Evolutionary conservation across 2,797 vertebrate genomes (phyloP).

Genomic region (Xyrichtys novacula): DNA sequence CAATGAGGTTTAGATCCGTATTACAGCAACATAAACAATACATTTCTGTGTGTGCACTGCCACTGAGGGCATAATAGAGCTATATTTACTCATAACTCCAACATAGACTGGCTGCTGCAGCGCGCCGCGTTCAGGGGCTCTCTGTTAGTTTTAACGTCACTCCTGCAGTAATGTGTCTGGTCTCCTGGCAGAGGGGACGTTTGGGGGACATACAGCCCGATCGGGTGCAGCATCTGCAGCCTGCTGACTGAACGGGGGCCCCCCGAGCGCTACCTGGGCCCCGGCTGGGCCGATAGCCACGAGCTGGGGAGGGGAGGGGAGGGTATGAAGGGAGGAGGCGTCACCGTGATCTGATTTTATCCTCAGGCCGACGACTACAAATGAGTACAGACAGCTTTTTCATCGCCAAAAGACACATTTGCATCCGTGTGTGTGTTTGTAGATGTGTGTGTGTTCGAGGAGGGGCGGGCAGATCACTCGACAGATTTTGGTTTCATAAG

Average conservation of each 20-base stretch:
- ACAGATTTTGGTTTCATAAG: constrained; percentile 54
- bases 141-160: constrained; percentile 64
- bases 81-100: constrained; percentile 44
- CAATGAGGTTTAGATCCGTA: constrained; percentile 64
- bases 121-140: constrained; percentile 41
- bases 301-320: constrained; percentile 34
- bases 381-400: constrained; percentile 82
- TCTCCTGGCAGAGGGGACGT: constrained; percentile 56
- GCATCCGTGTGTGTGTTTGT: constrained; percentile 69
- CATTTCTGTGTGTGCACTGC: constrained; percentile 31
- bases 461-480: constrained; percentile 2
- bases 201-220: constrained; percentile 59
- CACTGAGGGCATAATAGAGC: constrained; percentile 46
- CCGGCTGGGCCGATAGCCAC: constrained; percentile 64
- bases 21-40: constrained; percentile 60
- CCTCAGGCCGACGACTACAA: constrained; percentile 73
- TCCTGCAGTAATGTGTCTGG: constrained; percentile 53
- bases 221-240: constrained; percentile 72
- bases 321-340: constrained; percentile 18
- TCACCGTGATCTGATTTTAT: constrained; percentile 70
- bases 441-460: constrained; percentile 4
- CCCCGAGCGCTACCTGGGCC: constrained; percentile 76
- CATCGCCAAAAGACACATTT: constrained; percentile 79
- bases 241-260: constrained; percentile 45
- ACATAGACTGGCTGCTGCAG: constrained; percentile 21